These are phyloP conservation scores for Calosoma granatense DNA, from an alignment of 1,140 invertebrate species.

Conservation along the genomic window DNA sequence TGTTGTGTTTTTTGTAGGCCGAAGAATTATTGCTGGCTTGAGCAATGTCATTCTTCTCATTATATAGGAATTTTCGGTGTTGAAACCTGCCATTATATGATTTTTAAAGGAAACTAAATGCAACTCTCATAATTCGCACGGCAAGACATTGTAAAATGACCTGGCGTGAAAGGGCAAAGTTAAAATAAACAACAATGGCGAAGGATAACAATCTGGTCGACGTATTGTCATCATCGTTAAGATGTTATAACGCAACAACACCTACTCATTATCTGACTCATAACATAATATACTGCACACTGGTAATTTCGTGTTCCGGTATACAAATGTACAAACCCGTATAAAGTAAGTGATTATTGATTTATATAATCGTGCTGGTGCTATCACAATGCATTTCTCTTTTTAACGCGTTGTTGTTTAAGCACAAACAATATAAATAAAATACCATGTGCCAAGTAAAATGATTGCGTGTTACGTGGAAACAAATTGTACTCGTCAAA, in stretches of 20 bases:
- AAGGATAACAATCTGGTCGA: not conserved
- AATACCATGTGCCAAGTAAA: too few relatives aligned
- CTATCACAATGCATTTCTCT: not conserved
- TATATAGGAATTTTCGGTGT: not conserved
- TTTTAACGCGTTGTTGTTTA: too few relatives aligned
- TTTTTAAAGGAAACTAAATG: not conserved
- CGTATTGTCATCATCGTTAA: not conserved
- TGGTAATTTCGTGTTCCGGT: not conserved
- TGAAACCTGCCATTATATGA: not conserved
- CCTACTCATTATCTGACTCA: not conserved
- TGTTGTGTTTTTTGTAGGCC: too few relatives aligned
- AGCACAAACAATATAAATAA: too few relatives aligned
- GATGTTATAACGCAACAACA: not conserved
- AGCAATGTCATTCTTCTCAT: not conserved
- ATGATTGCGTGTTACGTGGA: too few relatives aligned
- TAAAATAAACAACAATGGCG: not conserved
- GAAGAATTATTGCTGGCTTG: not conserved
- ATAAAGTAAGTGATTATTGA: not conserved
- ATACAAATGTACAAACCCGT: not conserved
- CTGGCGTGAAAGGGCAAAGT: conserved; percentile 5
- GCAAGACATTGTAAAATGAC: not conserved
- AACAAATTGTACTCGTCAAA: too few relatives aligned
- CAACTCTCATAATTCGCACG: not conserved
- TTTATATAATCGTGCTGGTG: not conserved
- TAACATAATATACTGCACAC: not conserved